Evolutionary conservation across 2,888 invertebrate genomes (phyloP).

Genomic region (Periphyllus acericola): DNA sequence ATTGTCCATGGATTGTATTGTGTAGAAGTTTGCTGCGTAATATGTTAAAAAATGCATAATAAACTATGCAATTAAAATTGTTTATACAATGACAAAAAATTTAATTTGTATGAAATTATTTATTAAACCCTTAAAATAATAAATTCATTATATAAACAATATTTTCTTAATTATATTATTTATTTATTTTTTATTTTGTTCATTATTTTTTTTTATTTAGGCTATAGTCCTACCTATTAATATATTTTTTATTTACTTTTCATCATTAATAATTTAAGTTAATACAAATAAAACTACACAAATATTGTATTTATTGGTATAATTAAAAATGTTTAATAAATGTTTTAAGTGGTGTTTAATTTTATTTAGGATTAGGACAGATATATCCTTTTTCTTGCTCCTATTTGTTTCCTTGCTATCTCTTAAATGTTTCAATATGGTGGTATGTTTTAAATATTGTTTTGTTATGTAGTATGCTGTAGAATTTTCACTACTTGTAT

Average conservation of each 20-base stretch:
- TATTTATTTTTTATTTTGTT: conserved; percentile 38
- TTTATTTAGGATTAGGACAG: not conserved
- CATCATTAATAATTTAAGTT: conserved; percentile 19
- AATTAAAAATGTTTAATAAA: conserved; percentile 57
- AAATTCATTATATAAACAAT: conserved; percentile 22
- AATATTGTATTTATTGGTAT: conserved; percentile 54
- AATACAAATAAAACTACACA: conserved; percentile 17
- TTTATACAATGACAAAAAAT: not conserved
- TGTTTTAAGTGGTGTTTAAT: conserved; percentile 26
- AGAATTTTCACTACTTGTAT: too few relatives aligned
- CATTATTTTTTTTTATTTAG: conserved; percentile 21
- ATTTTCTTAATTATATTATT: conserved; percentile 32
- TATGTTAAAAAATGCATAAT: conserved; percentile 8
- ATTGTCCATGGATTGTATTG: conserved; percentile 29
- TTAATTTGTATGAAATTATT: conserved; percentile 23
- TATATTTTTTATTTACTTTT: conserved; percentile 38
- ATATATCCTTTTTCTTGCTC: not conserved
- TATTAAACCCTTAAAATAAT: conserved; percentile 23
- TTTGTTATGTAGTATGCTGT: too few relatives aligned
- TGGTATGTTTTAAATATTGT: not conserved
- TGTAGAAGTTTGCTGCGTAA: conserved; percentile 7
- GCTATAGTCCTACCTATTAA: conserved; percentile 39
- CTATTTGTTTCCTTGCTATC: not conserved
- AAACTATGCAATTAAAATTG: not conserved
- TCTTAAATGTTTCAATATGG: not conserved